A percentile compares a stretch with the other conserved stretches of the same genome.
Evolutionary conservation across 2,888 invertebrate species (phyloP).

Genomic region (Acleris emargana): DNA sequence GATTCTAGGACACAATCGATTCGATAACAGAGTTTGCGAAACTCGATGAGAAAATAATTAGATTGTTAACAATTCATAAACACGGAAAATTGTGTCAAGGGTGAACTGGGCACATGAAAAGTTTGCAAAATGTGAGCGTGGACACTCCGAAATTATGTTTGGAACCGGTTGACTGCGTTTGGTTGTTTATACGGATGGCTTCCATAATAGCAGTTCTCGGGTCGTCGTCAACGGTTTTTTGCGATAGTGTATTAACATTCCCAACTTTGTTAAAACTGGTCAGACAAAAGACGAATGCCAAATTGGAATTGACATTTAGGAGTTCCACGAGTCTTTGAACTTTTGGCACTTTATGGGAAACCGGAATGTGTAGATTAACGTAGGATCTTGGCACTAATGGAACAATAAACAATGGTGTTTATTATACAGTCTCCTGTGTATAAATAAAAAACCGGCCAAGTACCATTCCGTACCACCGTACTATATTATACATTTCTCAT

Average conservation of each 20-base stretch:
- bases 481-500: no score
- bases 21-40: slow-evolving; percentile 61
- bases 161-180: slow-evolving; percentile 26
- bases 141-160: slow-evolving; percentile 13
- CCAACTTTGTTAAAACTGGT: slow-evolving; percentile 9
- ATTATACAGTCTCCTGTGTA: no score
- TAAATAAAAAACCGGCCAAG: no score
- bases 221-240: slow-evolving; percentile 2
- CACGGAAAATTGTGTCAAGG: slow-evolving; percentile 70
- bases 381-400: no score
- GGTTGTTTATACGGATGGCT: slow-evolving; percentile 1
- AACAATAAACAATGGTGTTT: no score
- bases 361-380: not conserved
- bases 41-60: slow-evolving; percentile 49
- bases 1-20: slow-evolving; percentile 54
- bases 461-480: no score
- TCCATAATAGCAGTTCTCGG: slow-evolving; percentile 8
- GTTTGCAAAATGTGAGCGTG: slow-evolving; percentile 25
- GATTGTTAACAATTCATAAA: slow-evolving; percentile 50
- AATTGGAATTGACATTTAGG: not conserved
- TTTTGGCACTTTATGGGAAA: not conserved
- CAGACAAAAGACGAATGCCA: not conserved
- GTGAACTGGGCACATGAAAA: slow-evolving; percentile 33
- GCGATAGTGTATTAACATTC: slow-evolving; percentile 1
- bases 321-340: slow-evolving; percentile 1